Percentiles rank a stretch among this genome's conserved stretches.
Evolutionary conservation across 2,797 vertebrate genomes (phyloP).

Genomic region (Lithobates pipiens): DNA sequence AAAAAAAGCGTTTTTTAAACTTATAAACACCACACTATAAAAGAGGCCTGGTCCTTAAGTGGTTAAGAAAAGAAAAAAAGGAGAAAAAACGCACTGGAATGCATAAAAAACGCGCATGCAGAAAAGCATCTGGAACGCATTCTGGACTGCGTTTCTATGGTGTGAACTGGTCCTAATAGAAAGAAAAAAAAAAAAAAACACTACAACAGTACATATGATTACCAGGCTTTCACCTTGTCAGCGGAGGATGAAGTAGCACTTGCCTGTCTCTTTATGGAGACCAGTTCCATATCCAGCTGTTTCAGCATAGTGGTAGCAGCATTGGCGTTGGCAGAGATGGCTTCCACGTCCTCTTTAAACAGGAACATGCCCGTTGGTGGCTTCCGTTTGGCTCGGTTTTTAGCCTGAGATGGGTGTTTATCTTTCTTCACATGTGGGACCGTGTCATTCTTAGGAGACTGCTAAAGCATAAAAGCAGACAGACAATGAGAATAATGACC

Average conservation of each 20-base stretch:
- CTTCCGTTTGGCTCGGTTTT: slow-evolving; percentile 91
- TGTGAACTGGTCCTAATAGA: too few species aligned
- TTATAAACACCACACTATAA: too few species aligned
- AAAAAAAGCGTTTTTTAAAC: too few species aligned
- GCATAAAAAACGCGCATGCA: too few species aligned
- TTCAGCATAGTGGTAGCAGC: slow-evolving; percentile 87
- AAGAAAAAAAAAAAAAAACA: too few species aligned
- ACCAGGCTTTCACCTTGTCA: not conserved
- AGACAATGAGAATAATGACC: not conserved
- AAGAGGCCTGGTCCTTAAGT: too few species aligned
- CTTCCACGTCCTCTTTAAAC: slow-evolving; percentile 87
- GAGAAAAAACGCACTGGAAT: too few species aligned
- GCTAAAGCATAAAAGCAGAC: not conserved
- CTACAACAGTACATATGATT: too few species aligned
- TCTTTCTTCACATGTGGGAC: slow-evolving; percentile 85
- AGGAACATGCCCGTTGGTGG: slow-evolving; percentile 96
- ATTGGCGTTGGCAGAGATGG: slow-evolving; percentile 85
- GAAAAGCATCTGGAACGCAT: too few species aligned
- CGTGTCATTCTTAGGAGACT: slow-evolving; percentile 77
- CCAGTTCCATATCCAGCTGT: slow-evolving; percentile 91
- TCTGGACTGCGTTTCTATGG: too few species aligned
- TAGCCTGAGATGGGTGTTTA: slow-evolving; percentile 81
- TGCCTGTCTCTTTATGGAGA: slow-evolving; percentile 93
- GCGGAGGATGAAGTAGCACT: not conserved
- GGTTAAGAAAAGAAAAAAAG: too few species aligned